Evolutionary conservation across 2,888 invertebrate species (phyloP).

Genomic region (Hypolimnas misippus): DNA sequence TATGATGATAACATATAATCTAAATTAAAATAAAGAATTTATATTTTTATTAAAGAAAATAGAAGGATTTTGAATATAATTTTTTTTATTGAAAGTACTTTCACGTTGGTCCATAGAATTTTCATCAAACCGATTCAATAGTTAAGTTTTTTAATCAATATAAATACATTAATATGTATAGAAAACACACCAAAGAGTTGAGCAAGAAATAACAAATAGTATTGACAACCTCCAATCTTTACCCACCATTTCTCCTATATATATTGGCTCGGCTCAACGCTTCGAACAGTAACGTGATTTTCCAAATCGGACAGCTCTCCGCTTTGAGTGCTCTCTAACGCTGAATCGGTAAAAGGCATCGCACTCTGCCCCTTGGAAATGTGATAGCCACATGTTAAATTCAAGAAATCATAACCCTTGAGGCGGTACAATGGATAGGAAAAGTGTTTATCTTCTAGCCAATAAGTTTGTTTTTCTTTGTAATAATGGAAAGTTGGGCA

Average conservation of each 20-base stretch:
- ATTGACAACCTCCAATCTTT: constrained; percentile 23
- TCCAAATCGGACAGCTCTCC: constrained; percentile 73
- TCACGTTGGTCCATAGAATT: too few relatives aligned
- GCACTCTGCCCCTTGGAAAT: constrained; percentile 58
- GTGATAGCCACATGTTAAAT: constrained; percentile 48
- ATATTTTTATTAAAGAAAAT: too few relatives aligned
- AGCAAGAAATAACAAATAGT: not conserved
- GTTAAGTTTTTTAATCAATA: too few relatives aligned
- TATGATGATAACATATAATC: too few relatives aligned
- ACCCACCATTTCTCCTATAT: constrained; percentile 38
- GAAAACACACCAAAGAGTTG: not conserved
- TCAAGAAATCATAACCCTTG: constrained; percentile 24
- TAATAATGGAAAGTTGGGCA: not conserved
- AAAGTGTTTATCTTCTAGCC: constrained; percentile 4
- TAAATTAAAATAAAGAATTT: too few relatives aligned
- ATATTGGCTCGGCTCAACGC: constrained; percentile 44
- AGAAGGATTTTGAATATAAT: too few relatives aligned
- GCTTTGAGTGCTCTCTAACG: constrained; percentile 72
- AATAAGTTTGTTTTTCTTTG: constrained; percentile 5
- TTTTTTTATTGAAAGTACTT: too few relatives aligned
- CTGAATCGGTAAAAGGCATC: constrained; percentile 45
- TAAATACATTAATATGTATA: too few relatives aligned
- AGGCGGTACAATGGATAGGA: not conserved
- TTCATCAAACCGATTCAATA: too few relatives aligned
- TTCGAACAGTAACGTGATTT: constrained; percentile 72